phyloP scores from a whole-genome alignment of 2,888 invertebrate species.

The Xestobium rufovillosum region DNA sequence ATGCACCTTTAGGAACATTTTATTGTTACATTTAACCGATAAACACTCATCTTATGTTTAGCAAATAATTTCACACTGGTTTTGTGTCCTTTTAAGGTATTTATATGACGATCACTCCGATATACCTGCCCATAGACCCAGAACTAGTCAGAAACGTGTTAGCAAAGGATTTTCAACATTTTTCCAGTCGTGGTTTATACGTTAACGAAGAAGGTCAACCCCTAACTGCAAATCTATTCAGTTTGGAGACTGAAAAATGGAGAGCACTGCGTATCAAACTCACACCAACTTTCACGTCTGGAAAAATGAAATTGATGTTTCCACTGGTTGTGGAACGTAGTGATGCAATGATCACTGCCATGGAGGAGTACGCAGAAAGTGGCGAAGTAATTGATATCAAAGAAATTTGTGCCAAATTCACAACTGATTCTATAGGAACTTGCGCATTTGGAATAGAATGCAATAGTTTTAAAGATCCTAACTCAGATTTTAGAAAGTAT shows the following conservation, averaged over 20 bases:
- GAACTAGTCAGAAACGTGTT: no score
- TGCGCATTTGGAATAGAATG: conserved; percentile 54
- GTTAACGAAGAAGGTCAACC: conserved; percentile 51
- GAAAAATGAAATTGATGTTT: conserved; percentile 57
- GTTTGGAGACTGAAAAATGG: conserved; percentile 51
- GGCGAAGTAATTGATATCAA: conserved; percentile 30
- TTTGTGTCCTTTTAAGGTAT: no score
- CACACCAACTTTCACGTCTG: no score
- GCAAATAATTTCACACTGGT: no score
- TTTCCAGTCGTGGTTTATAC: conserved; percentile 53
- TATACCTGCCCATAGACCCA: no score
- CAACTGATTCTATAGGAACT: conserved; percentile 51
- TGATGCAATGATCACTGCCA: conserved; percentile 42
- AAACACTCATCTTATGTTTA: no score
- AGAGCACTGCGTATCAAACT: conserved; percentile 51
- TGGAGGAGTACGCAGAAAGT: conserved; percentile 25
- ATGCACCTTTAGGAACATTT: no score
- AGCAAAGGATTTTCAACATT: no score
- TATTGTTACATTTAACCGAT: no score
- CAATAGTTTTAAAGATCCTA: conserved; percentile 47
- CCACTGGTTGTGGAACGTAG: conserved; percentile 50
- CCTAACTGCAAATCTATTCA: conserved; percentile 50
- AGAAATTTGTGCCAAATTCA: conserved; percentile 48
- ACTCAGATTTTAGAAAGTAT: conserved; percentile 43
- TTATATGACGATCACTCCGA: no score